Base-by-base conservation (phyloP, 1,140 invertebrate genomes). In the Philopotamus ludificatus region DNA sequence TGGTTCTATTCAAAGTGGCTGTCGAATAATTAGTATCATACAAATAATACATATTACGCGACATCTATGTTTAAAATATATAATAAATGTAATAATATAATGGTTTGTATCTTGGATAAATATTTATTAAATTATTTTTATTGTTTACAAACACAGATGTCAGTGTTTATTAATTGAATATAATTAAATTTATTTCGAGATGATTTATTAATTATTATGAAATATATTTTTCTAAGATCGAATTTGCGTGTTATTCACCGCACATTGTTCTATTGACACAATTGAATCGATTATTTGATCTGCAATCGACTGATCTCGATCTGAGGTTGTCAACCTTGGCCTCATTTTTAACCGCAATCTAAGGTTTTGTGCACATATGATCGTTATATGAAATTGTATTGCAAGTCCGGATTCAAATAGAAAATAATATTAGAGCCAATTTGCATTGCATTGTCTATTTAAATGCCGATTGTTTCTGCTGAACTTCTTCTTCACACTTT, bases 401-500 rank as follows among this genome's bases (percentile, higher is more conserved):
- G 18, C 41, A 44, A 44, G 9, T 18, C 9, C n/a, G n/a, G n/a
- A n/a, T 44, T 18, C 28, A 34, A 34, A 12, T 7, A 4, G 28
- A 34, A 34, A 34, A 7, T 7, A 34, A 34, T 34, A 12, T 34
- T 4, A 4, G 28, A 34, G 53, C 1, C 12, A 34, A 39, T 55
- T 51, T 55, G 42, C 15, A 22, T 58, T 10, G 51, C 23, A 58
- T 58, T 58, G 55, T 58, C 21, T 58, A 58, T 58, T 18, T 22
- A 58, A 58, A 58, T 58, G 39, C 21, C 47, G 21, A 54, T 8
- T 15, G 18, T 34, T 44, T 42, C 28, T 22, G n/a, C n/a, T n/a
- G n/a, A n/a, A n/a, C n/a, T n/a, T n/a, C 16, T 41, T 23, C 41
- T 34, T 45, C 18, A 58, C 55, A 58, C 55, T 58, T 58, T 58